Base-by-base conservation (phyloP, 2,113 vertebrate genomes). In the Ammodytes marinus region DNA sequence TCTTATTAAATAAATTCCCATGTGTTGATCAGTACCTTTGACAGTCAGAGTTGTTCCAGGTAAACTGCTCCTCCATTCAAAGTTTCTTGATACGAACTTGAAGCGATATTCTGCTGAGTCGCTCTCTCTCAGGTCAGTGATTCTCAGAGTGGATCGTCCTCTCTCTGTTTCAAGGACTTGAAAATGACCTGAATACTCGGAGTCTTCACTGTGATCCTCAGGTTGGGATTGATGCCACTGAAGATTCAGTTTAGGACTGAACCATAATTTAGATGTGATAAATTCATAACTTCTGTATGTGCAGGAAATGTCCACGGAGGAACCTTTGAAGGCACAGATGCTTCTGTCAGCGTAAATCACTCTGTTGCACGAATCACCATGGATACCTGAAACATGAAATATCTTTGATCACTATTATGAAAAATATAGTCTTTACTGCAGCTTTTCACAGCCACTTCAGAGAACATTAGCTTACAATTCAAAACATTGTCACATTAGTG, bases 101-200 rank as follows among this genome's bases (percentile, higher is more conserved):
- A 82, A 86, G 61, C 0, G 60, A 69, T 88, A 90, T 9, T 71
- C 2, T 2, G 63, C 76, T 45, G 88, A 83, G 7, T 89, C 88
- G 0, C 10, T 74, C n/a, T 45, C 11, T 85, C 4, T 80, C 77
- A 89, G 0, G 15, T 83, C 4, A 0, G 0, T 65, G 50, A 88
- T 82, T 69, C 17, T 88, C 78, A 88, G 60, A 47, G 50, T 87
- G 61, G 68, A 83, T n/a, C 0, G 7, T 64, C 60, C 35, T 17
- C 0, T 0, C 10, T 1, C 1, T 10, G 14, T 19, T 0, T 63
- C 13, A 27, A 61, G 0, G 3, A 67, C 17, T 7, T 39, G 5
- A 47, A 61, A 19, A n/a, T 60, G 68, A 19, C 7, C 17, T 42
- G 17, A 11, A 42, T 50, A 73, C 65, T 14, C 3, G 14, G 15